Evolutionary conservation across 2,797 vertebrate species (phyloP).

Genomic region (Atherinosoma microstoma): DNA sequence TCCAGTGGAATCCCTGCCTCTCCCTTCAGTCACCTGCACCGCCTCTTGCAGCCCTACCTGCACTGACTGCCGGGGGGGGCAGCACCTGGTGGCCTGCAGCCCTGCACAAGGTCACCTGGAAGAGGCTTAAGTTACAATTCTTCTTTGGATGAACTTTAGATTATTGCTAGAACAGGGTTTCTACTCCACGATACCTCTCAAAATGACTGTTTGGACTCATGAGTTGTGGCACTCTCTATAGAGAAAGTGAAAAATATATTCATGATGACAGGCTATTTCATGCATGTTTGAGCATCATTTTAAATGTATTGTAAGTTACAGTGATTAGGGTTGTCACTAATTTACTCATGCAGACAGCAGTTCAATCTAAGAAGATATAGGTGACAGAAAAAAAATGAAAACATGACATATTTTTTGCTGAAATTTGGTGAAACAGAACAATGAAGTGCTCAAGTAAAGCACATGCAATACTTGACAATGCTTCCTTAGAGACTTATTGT

Average conservation of each 20-base stretch:
- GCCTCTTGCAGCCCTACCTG: constrained; percentile 24
- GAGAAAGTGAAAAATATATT: background rate
- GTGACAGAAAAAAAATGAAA: background rate
- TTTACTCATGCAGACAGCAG: constrained; percentile 2
- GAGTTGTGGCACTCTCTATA: background rate
- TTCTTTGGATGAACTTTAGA: background rate
- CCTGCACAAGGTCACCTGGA: constrained; percentile 65
- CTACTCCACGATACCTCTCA: background rate
- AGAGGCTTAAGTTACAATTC: constrained; percentile 14
- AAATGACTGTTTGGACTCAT: background rate
- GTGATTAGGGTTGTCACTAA: background rate
- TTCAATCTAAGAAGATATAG: background rate
- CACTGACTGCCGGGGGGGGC: constrained; percentile 31
- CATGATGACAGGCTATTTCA: background rate
- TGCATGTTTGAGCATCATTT: background rate
- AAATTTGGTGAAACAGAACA: background rate
- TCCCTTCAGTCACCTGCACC: constrained; percentile 64
- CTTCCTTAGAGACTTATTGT: background rate
- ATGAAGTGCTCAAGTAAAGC: background rate
- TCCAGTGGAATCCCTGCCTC: constrained; percentile 62
- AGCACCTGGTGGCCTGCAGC: constrained; percentile 35
- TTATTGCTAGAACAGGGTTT: background rate
- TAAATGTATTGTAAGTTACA: background rate
- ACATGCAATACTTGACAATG: background rate
- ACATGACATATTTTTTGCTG: background rate